Evolutionary conservation across 1,140 invertebrate species (phyloP).

Genomic region (Lasioglossum albipes): DNA sequence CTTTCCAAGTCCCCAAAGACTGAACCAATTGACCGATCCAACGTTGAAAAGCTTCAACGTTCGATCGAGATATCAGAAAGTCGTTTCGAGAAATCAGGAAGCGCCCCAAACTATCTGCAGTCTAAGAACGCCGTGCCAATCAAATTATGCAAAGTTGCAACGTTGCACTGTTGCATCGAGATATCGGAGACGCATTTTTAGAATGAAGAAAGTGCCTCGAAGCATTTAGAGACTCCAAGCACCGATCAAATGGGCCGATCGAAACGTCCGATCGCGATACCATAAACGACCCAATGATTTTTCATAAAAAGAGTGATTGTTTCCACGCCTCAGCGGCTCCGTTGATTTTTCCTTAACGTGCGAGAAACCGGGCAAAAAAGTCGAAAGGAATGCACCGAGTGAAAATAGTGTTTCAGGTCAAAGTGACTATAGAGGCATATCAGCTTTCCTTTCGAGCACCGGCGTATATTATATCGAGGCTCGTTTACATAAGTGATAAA

Average conservation of each 20-base stretch:
- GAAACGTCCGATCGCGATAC: not conserved
- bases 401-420: constrained; percentile 3
- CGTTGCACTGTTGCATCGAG: no score
- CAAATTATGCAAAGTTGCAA: no score
- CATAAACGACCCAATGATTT: not conserved
- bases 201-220: no score
- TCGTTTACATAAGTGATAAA: not conserved
- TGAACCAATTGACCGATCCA: no score
- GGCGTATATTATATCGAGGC: not conserved
- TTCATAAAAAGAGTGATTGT: not conserved
- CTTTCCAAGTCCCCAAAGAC: no score
- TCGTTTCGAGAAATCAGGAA: no score
- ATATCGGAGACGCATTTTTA: no score
- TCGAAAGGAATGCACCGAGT: not conserved
- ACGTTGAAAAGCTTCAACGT: no score
- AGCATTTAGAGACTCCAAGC: no score
- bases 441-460: not conserved
- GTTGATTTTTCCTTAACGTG: not conserved
- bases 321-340: not conserved
- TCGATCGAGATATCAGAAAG: no score
- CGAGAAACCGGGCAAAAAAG: not conserved
- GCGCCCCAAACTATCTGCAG: no score
- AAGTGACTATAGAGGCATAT: not conserved
- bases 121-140: no score
- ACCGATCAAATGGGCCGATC: not conserved